Evolutionary conservation across 2,888 invertebrate species (phyloP).

Genomic region (Apodemia mormo): DNA sequence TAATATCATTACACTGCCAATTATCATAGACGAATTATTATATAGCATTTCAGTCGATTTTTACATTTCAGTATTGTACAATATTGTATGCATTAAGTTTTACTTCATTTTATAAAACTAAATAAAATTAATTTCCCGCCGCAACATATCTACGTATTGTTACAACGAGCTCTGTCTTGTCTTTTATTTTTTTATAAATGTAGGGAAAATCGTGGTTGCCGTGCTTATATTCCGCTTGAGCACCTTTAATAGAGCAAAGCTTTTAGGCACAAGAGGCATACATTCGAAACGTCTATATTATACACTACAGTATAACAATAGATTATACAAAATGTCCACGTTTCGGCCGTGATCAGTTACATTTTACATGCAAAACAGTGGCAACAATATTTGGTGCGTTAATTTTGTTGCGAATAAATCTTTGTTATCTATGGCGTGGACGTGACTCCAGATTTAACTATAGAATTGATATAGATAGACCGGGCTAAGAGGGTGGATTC

Average conservation of each 20-base stretch:
- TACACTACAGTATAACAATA: not conserved
- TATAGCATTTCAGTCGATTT: constrained; percentile 71
- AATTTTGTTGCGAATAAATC: constrained; percentile 12
- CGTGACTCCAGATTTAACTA: not conserved
- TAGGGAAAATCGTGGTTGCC: constrained; percentile 14
- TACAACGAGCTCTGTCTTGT: constrained; percentile 60
- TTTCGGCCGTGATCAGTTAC: not conserved
- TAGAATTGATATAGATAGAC: constrained; percentile 4
- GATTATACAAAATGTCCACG: not conserved
- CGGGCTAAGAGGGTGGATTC: not conserved
- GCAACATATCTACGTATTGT: constrained; percentile 43
- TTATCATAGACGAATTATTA: constrained; percentile 72
- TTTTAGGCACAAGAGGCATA: constrained; percentile 15
- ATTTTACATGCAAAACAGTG: constrained; percentile 14
- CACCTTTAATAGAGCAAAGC: constrained; percentile 13
- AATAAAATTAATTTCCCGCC: constrained; percentile 40
- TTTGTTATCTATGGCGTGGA: constrained; percentile 8
- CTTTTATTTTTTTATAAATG: constrained; percentile 35
- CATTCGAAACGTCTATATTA: not conserved
- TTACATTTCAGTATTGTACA: constrained; percentile 78
- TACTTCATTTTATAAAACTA: constrained; percentile 61
- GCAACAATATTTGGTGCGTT: constrained; percentile 12
- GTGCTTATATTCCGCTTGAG: constrained; percentile 15
- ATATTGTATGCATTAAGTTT: constrained; percentile 70
- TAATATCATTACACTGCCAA: constrained; percentile 74